Evolutionary conservation across 1,140 invertebrate species (phyloP).

Genomic region (Cotesia chilonis): DNA sequence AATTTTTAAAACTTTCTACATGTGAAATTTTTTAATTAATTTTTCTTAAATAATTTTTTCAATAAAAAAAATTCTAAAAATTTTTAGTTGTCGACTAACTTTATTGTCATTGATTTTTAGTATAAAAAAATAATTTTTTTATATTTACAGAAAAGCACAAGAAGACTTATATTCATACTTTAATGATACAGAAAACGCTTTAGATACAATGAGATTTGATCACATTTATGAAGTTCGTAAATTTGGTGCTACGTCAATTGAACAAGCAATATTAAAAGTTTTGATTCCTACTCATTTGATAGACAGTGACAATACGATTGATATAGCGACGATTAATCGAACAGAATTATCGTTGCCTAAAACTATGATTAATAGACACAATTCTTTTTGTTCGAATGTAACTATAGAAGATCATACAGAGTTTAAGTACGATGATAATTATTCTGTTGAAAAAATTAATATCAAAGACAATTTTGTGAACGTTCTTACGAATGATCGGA

Average conservation of each 20-base stretch:
- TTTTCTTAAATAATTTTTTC: no score
- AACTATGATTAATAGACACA: background rate
- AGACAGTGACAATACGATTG: slow-evolving; percentile 32
- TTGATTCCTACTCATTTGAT: slow-evolving; percentile 50
- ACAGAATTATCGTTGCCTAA: slow-evolving; percentile 24
- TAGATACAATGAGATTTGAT: slow-evolving; percentile 42
- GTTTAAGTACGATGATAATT: slow-evolving; percentile 16
- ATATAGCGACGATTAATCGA: slow-evolving; percentile 51
- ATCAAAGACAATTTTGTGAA: slow-evolving; percentile 34
- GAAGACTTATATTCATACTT: slow-evolving; percentile 44
- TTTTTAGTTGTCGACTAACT: no score
- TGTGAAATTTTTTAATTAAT: no score
- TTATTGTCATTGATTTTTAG: background rate
- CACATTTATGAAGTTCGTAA: slow-evolving; percentile 60
- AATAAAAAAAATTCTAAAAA: no score
- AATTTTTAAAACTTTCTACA: no score
- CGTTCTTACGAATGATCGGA: slow-evolving; percentile 45
- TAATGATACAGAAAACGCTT: slow-evolving; percentile 29
- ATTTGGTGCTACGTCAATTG: slow-evolving; percentile 57
- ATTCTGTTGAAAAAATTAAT: slow-evolving; percentile 26
- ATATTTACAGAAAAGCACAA: slow-evolving; percentile 46
- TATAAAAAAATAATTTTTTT: slow-evolving; percentile 32
- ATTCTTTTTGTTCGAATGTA: background rate
- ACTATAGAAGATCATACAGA: background rate
- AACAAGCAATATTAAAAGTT: slow-evolving; percentile 49